A percentile compares a stretch with the other conserved stretches of the same genome.
Evolutionary conservation across 2,888 invertebrate species (phyloP).

Genomic region (Drosophila antonietae): DNA sequence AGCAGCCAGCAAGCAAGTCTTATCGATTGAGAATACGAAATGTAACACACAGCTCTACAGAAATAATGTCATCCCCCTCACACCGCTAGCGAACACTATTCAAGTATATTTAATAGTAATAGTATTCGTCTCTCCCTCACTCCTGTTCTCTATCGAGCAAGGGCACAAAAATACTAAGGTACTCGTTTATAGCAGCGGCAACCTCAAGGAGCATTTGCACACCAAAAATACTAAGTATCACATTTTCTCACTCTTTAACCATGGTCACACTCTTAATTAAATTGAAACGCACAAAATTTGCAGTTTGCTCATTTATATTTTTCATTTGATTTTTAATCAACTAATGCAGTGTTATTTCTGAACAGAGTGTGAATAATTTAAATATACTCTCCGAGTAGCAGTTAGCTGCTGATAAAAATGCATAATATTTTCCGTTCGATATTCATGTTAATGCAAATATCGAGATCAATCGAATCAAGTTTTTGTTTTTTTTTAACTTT

Average conservation of each 20-base stretch:
- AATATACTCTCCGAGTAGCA: too few species aligned
- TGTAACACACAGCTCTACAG: slow-evolving; percentile 68
- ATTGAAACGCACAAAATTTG: background rate
- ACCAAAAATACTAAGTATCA: background rate
- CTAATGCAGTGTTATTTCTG: background rate
- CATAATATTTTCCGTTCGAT: too few species aligned
- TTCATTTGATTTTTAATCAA: background rate
- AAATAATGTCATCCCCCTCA: slow-evolving; percentile 44
- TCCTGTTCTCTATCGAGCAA: background rate
- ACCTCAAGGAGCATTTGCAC: background rate
- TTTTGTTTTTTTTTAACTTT: background rate
- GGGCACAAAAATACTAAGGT: background rate
- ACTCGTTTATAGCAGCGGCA: background rate
- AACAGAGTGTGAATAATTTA: background rate
- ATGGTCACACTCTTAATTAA: slow-evolving; percentile 8
- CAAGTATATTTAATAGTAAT: slow-evolving; percentile 7
- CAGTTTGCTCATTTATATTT: background rate
- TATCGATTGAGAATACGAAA: slow-evolving; percentile 70
- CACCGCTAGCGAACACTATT: background rate
- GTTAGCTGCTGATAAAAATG: background rate
- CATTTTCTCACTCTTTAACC: background rate
- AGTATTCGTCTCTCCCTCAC: slow-evolving; percentile 6
- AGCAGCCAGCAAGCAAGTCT: slow-evolving; percentile 23
- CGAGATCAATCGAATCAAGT: background rate
- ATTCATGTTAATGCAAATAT: background rate